A percentile compares a stretch with the other conserved stretches of the same genome.
Conservation (phyloP, 2,797 vertebrate species). For the Cephalopachus bancanus region DNA sequence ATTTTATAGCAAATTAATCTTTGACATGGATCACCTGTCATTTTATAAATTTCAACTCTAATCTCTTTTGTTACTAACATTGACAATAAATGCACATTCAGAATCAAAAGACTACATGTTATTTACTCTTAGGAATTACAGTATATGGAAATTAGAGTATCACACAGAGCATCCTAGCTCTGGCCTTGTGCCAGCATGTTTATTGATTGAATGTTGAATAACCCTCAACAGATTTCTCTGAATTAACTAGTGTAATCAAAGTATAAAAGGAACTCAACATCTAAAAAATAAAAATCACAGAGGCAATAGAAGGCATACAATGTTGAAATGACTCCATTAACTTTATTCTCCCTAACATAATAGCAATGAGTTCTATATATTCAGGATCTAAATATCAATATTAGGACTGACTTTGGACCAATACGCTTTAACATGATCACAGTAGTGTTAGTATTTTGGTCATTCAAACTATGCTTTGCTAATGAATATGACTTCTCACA, state of each 20-base stretch:
- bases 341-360: background rate
- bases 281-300: background rate
- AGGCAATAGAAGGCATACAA: constrained; percentile 26
- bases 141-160: background rate
- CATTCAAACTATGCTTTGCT: constrained; percentile 74
- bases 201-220: constrained; percentile 62
- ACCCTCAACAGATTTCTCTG: constrained; percentile 43
- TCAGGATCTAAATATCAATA: background rate
- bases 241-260: constrained; percentile 69
- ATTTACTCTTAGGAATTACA: constrained; percentile 43
- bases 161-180: background rate
- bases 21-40: background rate
- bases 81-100: constrained; percentile 33
- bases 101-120: constrained; percentile 50
- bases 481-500: constrained; percentile 54
- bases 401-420: constrained; percentile 2
- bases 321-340: constrained; percentile 8
- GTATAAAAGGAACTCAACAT: constrained; percentile 50
- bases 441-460: constrained; percentile 67
- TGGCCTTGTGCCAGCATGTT: constrained; percentile 21
- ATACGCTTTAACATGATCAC: constrained; percentile 40
- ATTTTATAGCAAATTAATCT: background rate
- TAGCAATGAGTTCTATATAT: background rate
- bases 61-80: constrained; percentile 20
- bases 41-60: constrained; percentile 36